Evolutionary conservation across 2,797 vertebrate species (phyloP).

Genomic region (Synanceia verrucosa): DNA sequence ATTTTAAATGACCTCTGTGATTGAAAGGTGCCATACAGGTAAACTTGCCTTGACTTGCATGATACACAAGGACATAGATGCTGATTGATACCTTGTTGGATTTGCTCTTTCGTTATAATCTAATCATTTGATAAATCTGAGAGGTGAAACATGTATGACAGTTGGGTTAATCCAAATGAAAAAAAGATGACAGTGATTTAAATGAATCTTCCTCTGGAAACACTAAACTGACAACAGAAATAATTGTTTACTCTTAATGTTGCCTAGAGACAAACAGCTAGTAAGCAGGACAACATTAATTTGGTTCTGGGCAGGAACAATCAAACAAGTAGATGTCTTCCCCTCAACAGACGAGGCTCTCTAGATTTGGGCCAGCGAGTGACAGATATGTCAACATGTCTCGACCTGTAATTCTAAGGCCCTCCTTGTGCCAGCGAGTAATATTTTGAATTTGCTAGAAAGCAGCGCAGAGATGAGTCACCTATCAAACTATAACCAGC

Average conservation of each 20-base stretch:
- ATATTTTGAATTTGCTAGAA: constrained; percentile 46
- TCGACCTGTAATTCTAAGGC: constrained; percentile 34
- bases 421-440: constrained; percentile 13
- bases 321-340: constrained; percentile 10
- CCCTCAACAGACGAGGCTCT: constrained; percentile 10
- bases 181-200: background rate
- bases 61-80: background rate
- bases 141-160: background rate
- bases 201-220: constrained; percentile 20
- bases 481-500: constrained; percentile 30
- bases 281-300: constrained; percentile 25
- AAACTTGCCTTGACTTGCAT: background rate
- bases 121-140: background rate
- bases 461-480: constrained; percentile 37
- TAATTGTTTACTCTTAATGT: constrained; percentile 22
- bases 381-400: constrained; percentile 48
- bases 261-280: constrained; percentile 38
- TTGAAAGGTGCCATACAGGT: background rate
- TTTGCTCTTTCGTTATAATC: background rate
- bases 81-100: background rate
- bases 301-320: constrained; percentile 9
- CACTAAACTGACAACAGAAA: background rate
- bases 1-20: background rate
- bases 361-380: constrained; percentile 8
- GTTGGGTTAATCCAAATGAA: background rate